Conservation (phyloP, 2,113 vertebrate genomes). For the Oenanthe melanoleuca region DNA sequence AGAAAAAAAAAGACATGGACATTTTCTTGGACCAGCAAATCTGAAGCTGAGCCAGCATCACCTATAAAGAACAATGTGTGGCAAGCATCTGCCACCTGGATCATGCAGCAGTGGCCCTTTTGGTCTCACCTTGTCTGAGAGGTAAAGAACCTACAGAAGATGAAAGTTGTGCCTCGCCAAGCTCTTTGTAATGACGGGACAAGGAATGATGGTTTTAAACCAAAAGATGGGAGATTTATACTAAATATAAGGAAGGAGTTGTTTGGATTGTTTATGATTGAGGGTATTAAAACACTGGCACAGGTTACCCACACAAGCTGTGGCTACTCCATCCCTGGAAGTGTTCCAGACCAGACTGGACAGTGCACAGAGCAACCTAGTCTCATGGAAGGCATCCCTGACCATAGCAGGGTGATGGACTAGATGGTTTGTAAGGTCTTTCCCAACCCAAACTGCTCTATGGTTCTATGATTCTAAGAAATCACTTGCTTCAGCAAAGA, state of each 20-base stretch:
- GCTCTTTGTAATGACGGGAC: rapidly evolving
- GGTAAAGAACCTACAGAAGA: background rate
- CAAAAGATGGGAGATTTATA: background rate
- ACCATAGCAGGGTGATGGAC: background rate
- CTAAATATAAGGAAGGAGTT: background rate
- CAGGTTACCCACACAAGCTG: background rate
- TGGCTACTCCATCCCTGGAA: background rate
- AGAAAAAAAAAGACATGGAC: rapidly evolving
- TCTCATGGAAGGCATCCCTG: background rate
- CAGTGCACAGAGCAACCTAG: background rate
- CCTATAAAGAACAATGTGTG: rapidly evolving
- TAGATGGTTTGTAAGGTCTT: background rate
- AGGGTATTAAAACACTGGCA: background rate
- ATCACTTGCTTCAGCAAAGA: background rate
- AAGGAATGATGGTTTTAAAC: background rate
- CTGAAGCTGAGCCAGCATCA: background rate
- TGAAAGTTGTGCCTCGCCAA: background rate
- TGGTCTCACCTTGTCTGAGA: background rate
- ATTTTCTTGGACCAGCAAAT: background rate
- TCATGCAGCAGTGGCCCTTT: rapidly evolving
- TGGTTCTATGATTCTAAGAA: background rate
- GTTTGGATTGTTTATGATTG: background rate
- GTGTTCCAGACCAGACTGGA: background rate
- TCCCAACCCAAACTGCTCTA: background rate
- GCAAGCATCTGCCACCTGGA: background rate